Base-by-base conservation (phyloP, 64 coral and sea anemone species). In the Dendrophyllia cribrosa region DNA sequence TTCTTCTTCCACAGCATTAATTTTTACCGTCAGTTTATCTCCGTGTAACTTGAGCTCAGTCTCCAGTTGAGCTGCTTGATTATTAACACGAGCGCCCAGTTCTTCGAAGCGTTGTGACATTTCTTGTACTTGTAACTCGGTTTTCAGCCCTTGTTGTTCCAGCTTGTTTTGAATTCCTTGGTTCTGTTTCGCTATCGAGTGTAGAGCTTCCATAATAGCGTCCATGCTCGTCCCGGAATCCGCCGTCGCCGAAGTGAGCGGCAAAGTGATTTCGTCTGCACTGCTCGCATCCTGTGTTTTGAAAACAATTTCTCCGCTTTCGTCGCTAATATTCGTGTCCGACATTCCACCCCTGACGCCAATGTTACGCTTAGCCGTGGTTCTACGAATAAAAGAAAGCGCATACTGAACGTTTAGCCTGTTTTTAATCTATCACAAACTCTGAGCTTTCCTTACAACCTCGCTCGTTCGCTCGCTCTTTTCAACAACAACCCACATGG, bases 241-340 rank as follows among this genome's bases (percentile, higher is more conserved):
- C 15, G 73, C 34, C 11, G 10, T 34, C 73, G 20, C 6, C 63
- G 2, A n/a, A 19, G 63, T 19, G 11, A 19, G 20, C 5, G 73
- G 44, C 5, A 45, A 11, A 49, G 44, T 4, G 43, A 19, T 14
- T 52, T 76, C 17, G 19, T 45, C 44, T 48, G 43, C 34, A 16
- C 13, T 51, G 73, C 44, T 43, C 44, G 4, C 19, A 45, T 12
- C 43, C 73, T 76, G 73, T 20, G 73, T 76, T 43, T 76, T 76
- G 25, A 76, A 76, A 50, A 51, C 73, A 51, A 76, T 76, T 48
- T 51, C 73, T 76, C 47, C 73, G 73, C 44, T 45, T 19, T 76
- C 47, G 44, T 76, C 45, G 4, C 1, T 43, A 44, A 76, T 76
- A 13, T 51, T 51, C 16, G 73, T 14, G 20, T 76, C 12, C 34